A percentile compares a stretch with the other conserved stretches of the same genome.
phyloP scores from a whole-genome alignment of 2,888 invertebrate species.

The Sarcophaga carnaria region DNA sequence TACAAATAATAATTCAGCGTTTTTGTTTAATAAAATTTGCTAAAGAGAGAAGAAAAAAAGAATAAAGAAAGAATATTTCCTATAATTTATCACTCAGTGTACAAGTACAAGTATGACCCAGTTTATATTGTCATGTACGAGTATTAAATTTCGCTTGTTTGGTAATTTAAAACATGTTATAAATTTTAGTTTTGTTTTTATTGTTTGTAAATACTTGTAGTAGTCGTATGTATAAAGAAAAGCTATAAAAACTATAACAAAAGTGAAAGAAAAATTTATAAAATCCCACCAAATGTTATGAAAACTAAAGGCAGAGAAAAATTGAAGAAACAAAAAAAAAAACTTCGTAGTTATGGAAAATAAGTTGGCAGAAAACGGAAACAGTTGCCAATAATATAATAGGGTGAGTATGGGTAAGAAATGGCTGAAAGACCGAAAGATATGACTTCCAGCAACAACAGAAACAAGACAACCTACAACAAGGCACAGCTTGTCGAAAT shows the following conservation, averaged over 20 bases:
- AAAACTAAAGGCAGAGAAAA: neutral
- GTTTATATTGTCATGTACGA: conserved; percentile 33
- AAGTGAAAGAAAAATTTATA: conserved; percentile 5
- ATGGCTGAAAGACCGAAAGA: conserved; percentile 1
- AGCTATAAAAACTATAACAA: neutral
- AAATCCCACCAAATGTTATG: conserved; percentile 27
- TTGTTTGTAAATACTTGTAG: too few relatives aligned
- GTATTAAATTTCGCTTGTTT: conserved; percentile 42
- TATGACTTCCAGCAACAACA: neutral
- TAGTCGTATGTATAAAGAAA: too few relatives aligned
- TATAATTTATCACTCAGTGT: conserved; percentile 45
- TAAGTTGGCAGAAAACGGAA: conserved; percentile 58
- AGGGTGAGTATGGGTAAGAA: conserved; percentile 22
- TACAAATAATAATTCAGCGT: too few relatives aligned
- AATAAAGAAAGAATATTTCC: conserved; percentile 25
- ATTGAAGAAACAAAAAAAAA: neutral
- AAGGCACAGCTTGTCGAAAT: conserved; percentile 72
- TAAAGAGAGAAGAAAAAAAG: too few relatives aligned
- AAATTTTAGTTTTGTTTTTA: conserved; percentile 8
- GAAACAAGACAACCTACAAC: conserved; percentile 24
- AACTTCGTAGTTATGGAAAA: conserved; percentile 44
- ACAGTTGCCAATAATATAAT: conserved; percentile 65
- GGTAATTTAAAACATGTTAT: conserved; percentile 37
- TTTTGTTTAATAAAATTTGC: too few relatives aligned
- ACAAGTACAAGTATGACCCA: conserved; percentile 34